Conservation (phyloP, 2,797 vertebrate genomes). For the Epinephelus coioides region DNA sequence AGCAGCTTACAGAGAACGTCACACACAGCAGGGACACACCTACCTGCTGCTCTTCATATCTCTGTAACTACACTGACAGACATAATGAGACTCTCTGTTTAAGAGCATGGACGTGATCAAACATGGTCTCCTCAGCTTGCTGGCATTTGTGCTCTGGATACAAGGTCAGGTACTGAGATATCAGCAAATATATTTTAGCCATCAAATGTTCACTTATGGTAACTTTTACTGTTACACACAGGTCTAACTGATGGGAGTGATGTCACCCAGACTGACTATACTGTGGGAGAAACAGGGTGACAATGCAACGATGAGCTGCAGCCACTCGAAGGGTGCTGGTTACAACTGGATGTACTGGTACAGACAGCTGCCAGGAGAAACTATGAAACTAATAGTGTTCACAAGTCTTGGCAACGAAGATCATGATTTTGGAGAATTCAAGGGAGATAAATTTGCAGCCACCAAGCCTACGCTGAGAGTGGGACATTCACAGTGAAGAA, state of each 20-base stretch:
- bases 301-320: conserved; percentile 3
- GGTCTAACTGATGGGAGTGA: background rate
- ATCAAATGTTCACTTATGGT: background rate
- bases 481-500: too few species aligned
- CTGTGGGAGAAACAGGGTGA: background rate
- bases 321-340: background rate
- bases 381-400: too few species aligned
- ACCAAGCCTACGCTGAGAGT: too few species aligned
- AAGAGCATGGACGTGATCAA: background rate
- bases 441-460: too few species aligned
- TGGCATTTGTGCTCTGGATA: background rate
- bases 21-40: background rate
- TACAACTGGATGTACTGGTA: background rate
- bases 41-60: background rate
- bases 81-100: background rate
- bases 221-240: background rate
- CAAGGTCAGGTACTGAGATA: background rate
- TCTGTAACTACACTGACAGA: background rate
- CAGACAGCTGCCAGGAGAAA: too few species aligned
- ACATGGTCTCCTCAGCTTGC: background rate
- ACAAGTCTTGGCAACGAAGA: too few species aligned
- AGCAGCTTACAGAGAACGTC: conserved; percentile 3
- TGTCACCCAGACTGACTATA: background rate
- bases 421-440: too few species aligned
- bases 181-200: too few species aligned